These are phyloP conservation scores for Mormyrus proboscirostris DNA, from an alignment of 2,797 vertebrate genomes.

Conservation along the genomic window DNA sequence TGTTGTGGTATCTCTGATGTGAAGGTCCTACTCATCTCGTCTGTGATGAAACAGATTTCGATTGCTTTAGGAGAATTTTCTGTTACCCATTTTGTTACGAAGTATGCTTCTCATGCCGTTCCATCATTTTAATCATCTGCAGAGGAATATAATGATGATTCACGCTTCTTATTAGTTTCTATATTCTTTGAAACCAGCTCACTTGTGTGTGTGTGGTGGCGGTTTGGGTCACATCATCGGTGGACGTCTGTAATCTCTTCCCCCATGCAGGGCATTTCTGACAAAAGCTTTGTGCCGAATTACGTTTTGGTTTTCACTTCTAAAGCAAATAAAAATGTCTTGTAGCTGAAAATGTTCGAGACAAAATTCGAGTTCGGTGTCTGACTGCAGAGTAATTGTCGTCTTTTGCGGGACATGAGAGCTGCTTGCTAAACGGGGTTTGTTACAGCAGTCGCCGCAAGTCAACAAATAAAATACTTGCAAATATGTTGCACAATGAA, in stretches of 20 bases:
- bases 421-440: neutral
- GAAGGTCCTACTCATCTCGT: neutral
- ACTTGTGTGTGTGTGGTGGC: neutral
- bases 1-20: neutral
- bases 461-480: neutral
- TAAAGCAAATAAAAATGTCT: neutral
- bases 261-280: neutral
- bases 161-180: neutral
- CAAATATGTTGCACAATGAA: neutral
- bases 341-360: neutral
- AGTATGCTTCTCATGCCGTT: neutral
- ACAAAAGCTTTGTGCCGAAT: neutral
- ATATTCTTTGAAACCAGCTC: neutral
- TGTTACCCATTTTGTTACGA: neutral
- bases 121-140: neutral
- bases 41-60: neutral
- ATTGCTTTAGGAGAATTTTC: neutral
- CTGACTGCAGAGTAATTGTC: neutral
- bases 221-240: neutral
- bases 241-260: neutral
- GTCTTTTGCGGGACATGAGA: neutral
- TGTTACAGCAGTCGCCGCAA: neutral
- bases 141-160: neutral
- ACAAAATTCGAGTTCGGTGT: neutral
- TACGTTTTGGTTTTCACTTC: neutral